Percentiles rank a stretch among this genome's conserved stretches.
Conservation (phyloP, 2,113 vertebrate species). For the Phrynocephalus versicolor region DNA sequence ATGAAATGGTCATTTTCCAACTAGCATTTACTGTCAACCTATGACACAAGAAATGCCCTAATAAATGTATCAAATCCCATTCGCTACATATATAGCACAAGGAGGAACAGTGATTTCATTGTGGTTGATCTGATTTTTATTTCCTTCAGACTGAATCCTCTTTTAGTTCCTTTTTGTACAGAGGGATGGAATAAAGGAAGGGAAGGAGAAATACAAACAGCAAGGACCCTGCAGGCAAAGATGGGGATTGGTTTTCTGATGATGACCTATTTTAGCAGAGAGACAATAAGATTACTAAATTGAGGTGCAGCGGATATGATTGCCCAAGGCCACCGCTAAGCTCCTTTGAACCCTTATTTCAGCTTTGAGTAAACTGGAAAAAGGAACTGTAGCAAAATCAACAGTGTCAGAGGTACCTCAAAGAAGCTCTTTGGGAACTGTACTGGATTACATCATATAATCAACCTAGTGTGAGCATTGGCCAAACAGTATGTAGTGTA, state of each 20-base stretch:
- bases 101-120: slow-evolving; percentile 23
- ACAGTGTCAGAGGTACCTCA: neutral
- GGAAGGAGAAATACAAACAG: neutral
- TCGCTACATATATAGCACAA: slow-evolving; percentile 27
- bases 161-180: slow-evolving; percentile 41
- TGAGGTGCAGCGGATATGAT: slow-evolving; percentile 61
- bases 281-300: slow-evolving; percentile 58
- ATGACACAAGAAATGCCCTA: slow-evolving; percentile 24
- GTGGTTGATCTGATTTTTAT: slow-evolving; percentile 44
- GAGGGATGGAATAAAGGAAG: neutral
- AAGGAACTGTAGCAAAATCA: slow-evolving; percentile 39
- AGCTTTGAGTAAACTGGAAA: slow-evolving; percentile 30
- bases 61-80: slow-evolving; percentile 42
- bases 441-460: neutral
- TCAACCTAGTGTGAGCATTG: neutral
- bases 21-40: neutral
- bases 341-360: slow-evolving; percentile 38
- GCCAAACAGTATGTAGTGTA: too few relatives aligned
- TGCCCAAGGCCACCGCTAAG: slow-evolving; percentile 59
- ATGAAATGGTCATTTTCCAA: slow-evolving; percentile 34
- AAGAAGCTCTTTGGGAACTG: neutral
- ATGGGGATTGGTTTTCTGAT: slow-evolving; percentile 46
- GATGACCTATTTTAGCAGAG: slow-evolving; percentile 58
- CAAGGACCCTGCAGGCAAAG: slow-evolving; percentile 34
- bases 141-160: slow-evolving; percentile 43